Evolutionary conservation across 2,797 vertebrate species (phyloP), one percentile per base, ranked within the genome.

Genomic region (Halcyon chelicuti): DNA sequence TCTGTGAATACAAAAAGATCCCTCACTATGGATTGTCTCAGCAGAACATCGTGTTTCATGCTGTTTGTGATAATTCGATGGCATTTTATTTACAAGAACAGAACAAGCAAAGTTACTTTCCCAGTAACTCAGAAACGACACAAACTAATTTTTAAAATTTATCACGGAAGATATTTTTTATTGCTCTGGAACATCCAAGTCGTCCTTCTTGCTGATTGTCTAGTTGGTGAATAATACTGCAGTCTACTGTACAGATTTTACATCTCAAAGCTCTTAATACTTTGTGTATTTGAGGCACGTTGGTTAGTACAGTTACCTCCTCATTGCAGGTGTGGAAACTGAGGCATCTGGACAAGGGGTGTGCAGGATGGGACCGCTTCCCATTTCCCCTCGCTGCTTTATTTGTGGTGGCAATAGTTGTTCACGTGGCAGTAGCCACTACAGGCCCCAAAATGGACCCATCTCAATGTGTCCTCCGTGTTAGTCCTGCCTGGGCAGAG

Each of bases 141-240:
- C 35, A 76, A 92, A 87, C 91, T 93, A 91, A 93, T 94, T 94
- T 86, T 91, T 89, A 40, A 91, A 91, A 95, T 97, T 91, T 96
- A 96, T 79, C 28, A 46, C 58, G 51, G 65, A 75, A 85, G 67
- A 33, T 89, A 40, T 95, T 95, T 91, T 95, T 87, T 93, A 93
- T 74, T 78, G 81, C 93, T 95, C 71, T 79, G 88, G 67, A 96
- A 88, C 77, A 95, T 90, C 93, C 89, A 72, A 97, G 80, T 91
- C 94, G 94, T 95, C 83, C 80, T 87, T 97, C 92, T 95, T 92
- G 80, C 75, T 84, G 86, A 94, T 96, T 94, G 85, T 95, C 96
- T 90, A 44, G 70, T 49, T 92, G 74, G 83, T 94, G 91, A 95
- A 93, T 92, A 96, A 94, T 90, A 83, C 46, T 74, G 75, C 78